Evolutionary conservation across 2,113 vertebrate species (phyloP).

Genomic region (Chaenocephalus aceratus): DNA sequence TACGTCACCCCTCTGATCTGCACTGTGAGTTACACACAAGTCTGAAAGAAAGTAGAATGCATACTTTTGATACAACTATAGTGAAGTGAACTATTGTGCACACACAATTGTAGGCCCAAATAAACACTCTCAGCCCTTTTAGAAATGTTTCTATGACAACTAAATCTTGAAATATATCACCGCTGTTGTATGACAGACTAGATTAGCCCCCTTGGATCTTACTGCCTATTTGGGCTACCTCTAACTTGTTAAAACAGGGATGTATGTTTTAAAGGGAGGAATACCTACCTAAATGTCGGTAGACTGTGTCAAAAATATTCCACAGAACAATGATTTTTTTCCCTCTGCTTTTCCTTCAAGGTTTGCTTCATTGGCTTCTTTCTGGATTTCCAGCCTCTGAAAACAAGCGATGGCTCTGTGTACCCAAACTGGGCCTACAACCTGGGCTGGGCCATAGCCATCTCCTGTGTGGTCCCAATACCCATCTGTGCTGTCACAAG

Average conservation of each 20-base stretch:
- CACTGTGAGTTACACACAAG: slow-evolving; percentile 39
- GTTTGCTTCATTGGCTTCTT: slow-evolving; percentile 56
- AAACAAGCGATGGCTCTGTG: slow-evolving; percentile 33
- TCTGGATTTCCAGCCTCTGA: slow-evolving; percentile 65
- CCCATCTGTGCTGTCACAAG: slow-evolving; percentile 53
- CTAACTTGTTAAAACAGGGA: too few relatives aligned
- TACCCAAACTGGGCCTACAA: slow-evolving; percentile 69
- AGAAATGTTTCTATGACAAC: too few relatives aligned
- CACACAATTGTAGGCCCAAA: too few relatives aligned
- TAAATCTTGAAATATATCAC: too few relatives aligned
- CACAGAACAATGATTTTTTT: background rate
- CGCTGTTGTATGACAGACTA: too few relatives aligned
- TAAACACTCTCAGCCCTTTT: too few relatives aligned
- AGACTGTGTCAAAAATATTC: too few relatives aligned
- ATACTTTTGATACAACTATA: background rate
- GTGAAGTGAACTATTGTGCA: too few relatives aligned
- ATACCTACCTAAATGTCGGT: too few relatives aligned
- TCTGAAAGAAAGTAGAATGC: background rate
- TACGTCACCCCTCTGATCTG: slow-evolving; percentile 63
- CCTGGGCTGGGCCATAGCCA: slow-evolving; percentile 64
- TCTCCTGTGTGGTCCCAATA: slow-evolving; percentile 57
- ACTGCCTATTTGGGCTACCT: too few relatives aligned
- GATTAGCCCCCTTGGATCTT: too few relatives aligned
- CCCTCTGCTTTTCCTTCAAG: slow-evolving; percentile 34
- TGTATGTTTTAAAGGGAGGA: too few relatives aligned